Conservation (phyloP, 2,113 vertebrate species). For the Phylloscopus whistleri region DNA sequence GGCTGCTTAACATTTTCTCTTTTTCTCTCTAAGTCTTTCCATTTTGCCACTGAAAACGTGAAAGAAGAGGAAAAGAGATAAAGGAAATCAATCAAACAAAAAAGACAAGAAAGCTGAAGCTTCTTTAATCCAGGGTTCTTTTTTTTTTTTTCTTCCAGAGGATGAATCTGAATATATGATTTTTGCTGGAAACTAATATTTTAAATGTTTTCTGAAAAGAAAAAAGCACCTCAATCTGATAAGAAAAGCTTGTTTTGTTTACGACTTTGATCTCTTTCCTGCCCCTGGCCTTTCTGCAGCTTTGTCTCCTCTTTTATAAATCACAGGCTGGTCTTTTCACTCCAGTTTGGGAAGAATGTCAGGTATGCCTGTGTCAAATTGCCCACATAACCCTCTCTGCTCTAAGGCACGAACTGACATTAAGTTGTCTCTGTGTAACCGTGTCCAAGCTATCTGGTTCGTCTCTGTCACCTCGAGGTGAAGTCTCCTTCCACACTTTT, state of each 20-base stretch:
- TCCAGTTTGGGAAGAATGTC: conserved; percentile 52
- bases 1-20: neutral
- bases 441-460: neutral
- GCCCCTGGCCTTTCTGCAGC: conserved; percentile 33
- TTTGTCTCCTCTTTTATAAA: conserved; percentile 36
- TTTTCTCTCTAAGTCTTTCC: neutral
- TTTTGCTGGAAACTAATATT: neutral
- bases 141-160: neutral
- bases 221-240: neutral
- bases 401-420: neutral
- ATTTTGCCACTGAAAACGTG: neutral
- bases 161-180: neutral
- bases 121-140: neutral
- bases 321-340: conserved; percentile 23
- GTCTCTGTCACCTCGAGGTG: neutral
- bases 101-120: neutral
- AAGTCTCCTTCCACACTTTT: neutral
- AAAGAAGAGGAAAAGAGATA: neutral
- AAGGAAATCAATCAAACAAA: neutral
- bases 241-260: neutral
- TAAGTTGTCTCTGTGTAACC: neutral
- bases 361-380: conserved; percentile 53
- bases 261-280: conserved; percentile 33
- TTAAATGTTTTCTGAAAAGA: neutral
- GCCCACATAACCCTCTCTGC: neutral